Evolutionary conservation across 2,888 invertebrate genomes (phyloP), one percentile per base, ranked within the genome.

Genomic region (Cephalotes varians): DNA sequence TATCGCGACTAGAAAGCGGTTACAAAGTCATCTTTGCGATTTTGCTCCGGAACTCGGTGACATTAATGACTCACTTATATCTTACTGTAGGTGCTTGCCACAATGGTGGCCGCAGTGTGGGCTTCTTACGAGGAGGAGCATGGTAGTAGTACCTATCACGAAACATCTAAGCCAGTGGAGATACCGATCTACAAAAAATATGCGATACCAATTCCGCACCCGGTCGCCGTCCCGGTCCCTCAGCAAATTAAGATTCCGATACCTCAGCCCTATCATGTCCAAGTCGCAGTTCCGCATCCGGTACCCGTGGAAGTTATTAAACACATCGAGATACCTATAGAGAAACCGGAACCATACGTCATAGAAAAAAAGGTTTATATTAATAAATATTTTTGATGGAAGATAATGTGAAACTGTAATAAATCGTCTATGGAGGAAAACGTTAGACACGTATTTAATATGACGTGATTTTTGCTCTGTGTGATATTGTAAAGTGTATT

Each of bases 251-350:
- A 95, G 84, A 94, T 96, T 1, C 96, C 96, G 12, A 95, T 96
- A 4, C 96, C 96, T 0, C 96, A 96, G 77, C 96, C 96, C 25
- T 96, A 96, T 93, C 95, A 96, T 47, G 96, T 96, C 21, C 94
- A 95, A 88, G 95, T 96, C 3, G 88, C 93, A 7, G 90, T 94
- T 49, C 94, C 94, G 4, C 93, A 94, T 90, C 94, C 94, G 10
- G 94, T 94, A 34, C 93, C 94, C 0, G 93, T 95, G 5, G 96
- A 96, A 81, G 95, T 96, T 0, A 93, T 95, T 25, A 95, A 95
- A 86, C 95, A 96, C 64, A 94, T 96, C 0, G 96, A 96, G 67
- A 96, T 96, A 0, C 96, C 96, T 6, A 95, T 96, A 1, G 95
- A 96, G 31, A 95, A 95, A 90, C 95, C 95, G 49, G 95, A 96